Conservation (phyloP, 2,888 invertebrate species). For the Yponomeuta malinellus region DNA sequence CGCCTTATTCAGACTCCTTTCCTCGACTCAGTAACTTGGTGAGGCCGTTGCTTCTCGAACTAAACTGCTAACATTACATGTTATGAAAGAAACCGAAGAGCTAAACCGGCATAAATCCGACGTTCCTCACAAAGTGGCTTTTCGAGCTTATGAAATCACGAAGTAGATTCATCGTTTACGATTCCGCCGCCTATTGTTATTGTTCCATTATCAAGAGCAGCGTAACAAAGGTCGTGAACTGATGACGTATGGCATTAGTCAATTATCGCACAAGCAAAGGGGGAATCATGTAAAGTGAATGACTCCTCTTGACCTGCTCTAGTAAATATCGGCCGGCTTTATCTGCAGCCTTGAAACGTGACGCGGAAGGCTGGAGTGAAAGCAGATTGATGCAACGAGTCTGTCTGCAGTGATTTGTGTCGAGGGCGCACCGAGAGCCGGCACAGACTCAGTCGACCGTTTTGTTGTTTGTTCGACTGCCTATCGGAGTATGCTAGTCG, state of each 20-base stretch:
- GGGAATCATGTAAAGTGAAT: slow-evolving; percentile 61
- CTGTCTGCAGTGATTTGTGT: slow-evolving; percentile 8
- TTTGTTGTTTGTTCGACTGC: neutral
- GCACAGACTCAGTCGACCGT: neutral
- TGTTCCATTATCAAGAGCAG: slow-evolving; percentile 32
- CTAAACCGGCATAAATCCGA: neutral
- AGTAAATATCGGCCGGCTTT: slow-evolving; percentile 58
- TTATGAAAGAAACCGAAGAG: neutral
- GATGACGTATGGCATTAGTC: slow-evolving; percentile 44
- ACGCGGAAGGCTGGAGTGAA: slow-evolving; percentile 67
- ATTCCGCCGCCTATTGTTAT: slow-evolving; percentile 15
- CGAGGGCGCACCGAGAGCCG: neutral
- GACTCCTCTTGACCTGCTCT: slow-evolving; percentile 64
- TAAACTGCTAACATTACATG: neutral
- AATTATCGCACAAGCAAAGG: slow-evolving; percentile 48
- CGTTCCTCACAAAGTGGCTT: neutral
- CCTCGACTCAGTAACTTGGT: neutral
- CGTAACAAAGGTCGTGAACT: slow-evolving; percentile 44
- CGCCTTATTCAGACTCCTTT: neutral
- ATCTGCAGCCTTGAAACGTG: slow-evolving; percentile 68
- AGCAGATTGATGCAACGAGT: slow-evolving; percentile 59
- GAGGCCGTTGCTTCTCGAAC: neutral
- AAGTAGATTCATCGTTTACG: neutral
- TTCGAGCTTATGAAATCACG: neutral
- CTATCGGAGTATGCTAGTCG: neutral